Conservation (phyloP, 92 coral and sea anemone species). For the Palythoa grandis region DNA sequence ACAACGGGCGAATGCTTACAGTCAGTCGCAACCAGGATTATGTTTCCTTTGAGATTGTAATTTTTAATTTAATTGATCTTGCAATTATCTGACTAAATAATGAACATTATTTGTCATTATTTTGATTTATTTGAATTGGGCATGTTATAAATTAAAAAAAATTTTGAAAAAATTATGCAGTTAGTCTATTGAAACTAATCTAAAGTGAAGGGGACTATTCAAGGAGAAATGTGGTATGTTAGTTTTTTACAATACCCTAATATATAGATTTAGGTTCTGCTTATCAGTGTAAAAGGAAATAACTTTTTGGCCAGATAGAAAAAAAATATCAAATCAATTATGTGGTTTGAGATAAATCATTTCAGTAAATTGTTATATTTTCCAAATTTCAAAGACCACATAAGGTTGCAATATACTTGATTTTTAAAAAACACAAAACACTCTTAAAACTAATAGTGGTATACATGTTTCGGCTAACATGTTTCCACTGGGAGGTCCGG, state of each 20-base stretch:
- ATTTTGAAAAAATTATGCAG: slow-evolving; percentile 3
- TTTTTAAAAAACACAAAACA: background rate
- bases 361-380: slow-evolving; percentile 5
- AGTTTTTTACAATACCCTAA: slow-evolving; percentile 8
- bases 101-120: slow-evolving; percentile 10
- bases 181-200: slow-evolving; percentile 8
- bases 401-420: slow-evolving; percentile 12
- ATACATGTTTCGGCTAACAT: background rate
- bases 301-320: slow-evolving; percentile 2
- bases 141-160: background rate
- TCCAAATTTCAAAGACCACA: slow-evolving; percentile 12
- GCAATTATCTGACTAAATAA: slow-evolving; percentile 9
- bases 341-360: slow-evolving; percentile 12
- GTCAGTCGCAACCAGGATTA: slow-evolving; percentile 14
- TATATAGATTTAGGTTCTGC: slow-evolving; percentile 9
- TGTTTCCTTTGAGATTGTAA: slow-evolving; percentile 8
- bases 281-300: background rate
- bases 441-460: background rate
- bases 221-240: slow-evolving; percentile 3
- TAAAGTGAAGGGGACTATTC: slow-evolving; percentile 13
- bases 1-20: background rate
- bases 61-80: slow-evolving; percentile 1
- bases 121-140: slow-evolving; percentile 5
- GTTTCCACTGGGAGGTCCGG: background rate
- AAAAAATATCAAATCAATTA: slow-evolving; percentile 6